Evolutionary conservation across 2,797 vertebrate species (phyloP).

Genomic region (Danionella dracula): DNA sequence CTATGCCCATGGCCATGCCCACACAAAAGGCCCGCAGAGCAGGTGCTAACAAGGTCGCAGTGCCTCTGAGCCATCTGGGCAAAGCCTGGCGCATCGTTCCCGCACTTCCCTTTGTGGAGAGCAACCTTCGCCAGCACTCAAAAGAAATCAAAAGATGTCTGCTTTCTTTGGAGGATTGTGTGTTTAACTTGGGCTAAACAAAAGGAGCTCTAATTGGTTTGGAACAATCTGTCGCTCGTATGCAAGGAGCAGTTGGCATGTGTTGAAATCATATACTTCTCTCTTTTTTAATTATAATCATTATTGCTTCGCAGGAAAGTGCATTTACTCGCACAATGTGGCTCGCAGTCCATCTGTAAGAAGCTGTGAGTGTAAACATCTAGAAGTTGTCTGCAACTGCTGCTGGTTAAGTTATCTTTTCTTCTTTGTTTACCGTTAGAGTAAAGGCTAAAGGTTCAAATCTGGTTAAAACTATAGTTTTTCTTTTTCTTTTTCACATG

Average conservation of each 20-base stretch:
- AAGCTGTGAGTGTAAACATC: conserved; percentile 14
- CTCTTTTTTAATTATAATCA: conserved; percentile 13
- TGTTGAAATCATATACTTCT: conserved; percentile 47
- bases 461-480: conserved; percentile 15
- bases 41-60: conserved; percentile 76
- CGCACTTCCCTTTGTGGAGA: conserved; percentile 51
- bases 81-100: conserved; percentile 49
- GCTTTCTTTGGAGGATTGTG: conserved; percentile 67
- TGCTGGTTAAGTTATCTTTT: conserved; percentile 21
- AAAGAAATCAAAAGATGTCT: conserved; percentile 71
- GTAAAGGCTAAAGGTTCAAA: conserved; percentile 5
- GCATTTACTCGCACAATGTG: conserved; percentile 5
- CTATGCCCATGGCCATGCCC: conserved; percentile 67
- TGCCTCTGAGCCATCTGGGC: conserved; percentile 75
- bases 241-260: conserved; percentile 62
- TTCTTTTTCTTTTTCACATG: not conserved
- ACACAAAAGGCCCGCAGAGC: conserved; percentile 75
- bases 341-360: conserved; percentile 21
- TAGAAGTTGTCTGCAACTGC: conserved; percentile 4
- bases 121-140: conserved; percentile 65
- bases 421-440: conserved; percentile 26
- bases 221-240: conserved; percentile 70
- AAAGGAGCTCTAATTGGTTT: conserved; percentile 75
- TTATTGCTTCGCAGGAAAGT: conserved; percentile 6
- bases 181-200: conserved; percentile 70